Conservation (phyloP, 2,888 invertebrate species). For the Lysandra coridon region DNA sequence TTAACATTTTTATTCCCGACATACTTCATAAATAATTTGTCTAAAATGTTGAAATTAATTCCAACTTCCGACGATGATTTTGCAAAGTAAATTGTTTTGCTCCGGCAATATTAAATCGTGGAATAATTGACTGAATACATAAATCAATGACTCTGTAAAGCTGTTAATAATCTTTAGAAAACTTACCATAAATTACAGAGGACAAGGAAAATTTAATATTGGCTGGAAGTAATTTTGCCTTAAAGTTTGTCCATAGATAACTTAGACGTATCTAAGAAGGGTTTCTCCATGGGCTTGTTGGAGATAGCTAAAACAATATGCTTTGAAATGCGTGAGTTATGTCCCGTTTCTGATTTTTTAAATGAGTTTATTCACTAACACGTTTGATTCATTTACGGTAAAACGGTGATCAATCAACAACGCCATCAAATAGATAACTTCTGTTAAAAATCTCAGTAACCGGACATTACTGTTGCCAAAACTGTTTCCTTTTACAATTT, state of each 20-base stretch:
- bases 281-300: constrained; percentile 60
- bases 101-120: constrained; percentile 18
- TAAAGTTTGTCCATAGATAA: constrained; percentile 73
- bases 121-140: constrained; percentile 33
- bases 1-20: neutral
- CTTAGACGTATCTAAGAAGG: constrained; percentile 56
- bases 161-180: constrained; percentile 60
- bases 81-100: constrained; percentile 15
- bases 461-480: too few relatives aligned
- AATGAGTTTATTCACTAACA: too few relatives aligned
- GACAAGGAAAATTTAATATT: constrained; percentile 77
- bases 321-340: neutral
- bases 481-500: too few relatives aligned
- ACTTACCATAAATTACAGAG: constrained; percentile 60
- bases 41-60: constrained; percentile 1
- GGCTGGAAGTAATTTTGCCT: constrained; percentile 68
- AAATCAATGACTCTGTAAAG: constrained; percentile 37
- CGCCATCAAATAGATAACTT: too few relatives aligned
- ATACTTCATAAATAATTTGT: constrained; percentile 1
- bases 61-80: neutral
- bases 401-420: too few relatives aligned
- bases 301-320: constrained; percentile 62
- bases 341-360: too few relatives aligned
- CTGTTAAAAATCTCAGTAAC: too few relatives aligned
- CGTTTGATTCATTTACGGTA: too few relatives aligned